Evolutionary conservation across 2,113 vertebrate species (phyloP).

Genomic region (Tetrax tetrax): DNA sequence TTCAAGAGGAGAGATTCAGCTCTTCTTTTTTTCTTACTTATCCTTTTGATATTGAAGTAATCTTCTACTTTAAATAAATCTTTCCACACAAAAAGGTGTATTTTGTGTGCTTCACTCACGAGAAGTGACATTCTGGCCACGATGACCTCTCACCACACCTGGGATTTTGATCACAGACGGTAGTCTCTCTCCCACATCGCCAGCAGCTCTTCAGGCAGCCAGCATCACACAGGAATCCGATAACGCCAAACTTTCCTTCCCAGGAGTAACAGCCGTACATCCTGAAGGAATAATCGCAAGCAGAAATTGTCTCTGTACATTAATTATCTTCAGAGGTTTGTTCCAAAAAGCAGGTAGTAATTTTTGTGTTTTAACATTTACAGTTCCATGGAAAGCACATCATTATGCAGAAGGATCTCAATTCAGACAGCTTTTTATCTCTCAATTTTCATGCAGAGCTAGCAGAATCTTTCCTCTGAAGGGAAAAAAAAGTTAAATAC

Average conservation of each 20-base stretch:
- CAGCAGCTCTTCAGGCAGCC: background rate
- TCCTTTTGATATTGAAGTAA: background rate
- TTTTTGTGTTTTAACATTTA: background rate
- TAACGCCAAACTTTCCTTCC: background rate
- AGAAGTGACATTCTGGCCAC: background rate
- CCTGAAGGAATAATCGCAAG: background rate
- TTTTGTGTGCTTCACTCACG: background rate
- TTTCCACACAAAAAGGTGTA: background rate
- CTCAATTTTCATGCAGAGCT: background rate
- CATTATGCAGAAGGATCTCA: background rate
- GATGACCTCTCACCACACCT: background rate
- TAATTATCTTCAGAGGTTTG: constrained; percentile 18
- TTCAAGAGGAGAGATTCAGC: background rate
- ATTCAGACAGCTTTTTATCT: background rate
- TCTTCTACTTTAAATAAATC: background rate
- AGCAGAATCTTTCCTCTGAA: background rate
- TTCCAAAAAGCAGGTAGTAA: background rate
- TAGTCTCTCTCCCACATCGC: background rate
- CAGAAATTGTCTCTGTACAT: background rate
- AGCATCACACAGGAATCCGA: rapidly evolving
- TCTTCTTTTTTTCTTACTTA: background rate
- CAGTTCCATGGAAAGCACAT: background rate
- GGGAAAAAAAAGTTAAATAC: no score
- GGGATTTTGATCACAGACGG: background rate
- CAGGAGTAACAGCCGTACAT: background rate